phyloP scores from a whole-genome alignment of 2,888 invertebrate species.

The Plemyria rubiginata region DNA sequence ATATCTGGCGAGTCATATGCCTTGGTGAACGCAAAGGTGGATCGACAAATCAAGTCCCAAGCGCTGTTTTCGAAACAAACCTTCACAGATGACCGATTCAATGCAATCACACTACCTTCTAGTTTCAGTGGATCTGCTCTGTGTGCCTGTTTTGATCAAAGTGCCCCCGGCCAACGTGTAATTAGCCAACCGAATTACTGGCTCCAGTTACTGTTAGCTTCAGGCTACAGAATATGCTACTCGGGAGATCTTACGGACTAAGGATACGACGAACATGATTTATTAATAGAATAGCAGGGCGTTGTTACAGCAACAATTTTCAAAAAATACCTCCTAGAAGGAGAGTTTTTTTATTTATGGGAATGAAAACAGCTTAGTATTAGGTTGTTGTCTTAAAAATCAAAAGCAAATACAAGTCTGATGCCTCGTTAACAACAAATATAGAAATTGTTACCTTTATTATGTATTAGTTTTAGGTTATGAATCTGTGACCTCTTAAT shows the following conservation, averaged over 20 bases:
- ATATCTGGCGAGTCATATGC: too few species aligned
- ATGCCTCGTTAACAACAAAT: too few species aligned
- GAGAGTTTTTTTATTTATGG: too few species aligned
- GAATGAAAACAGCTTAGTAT: too few species aligned
- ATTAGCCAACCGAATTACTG: slow-evolving; percentile 45
- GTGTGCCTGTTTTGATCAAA: slow-evolving; percentile 36
- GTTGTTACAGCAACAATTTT: neutral
- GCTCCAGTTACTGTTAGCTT: slow-evolving; percentile 32
- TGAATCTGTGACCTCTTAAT: too few species aligned
- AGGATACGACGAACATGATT: neutral
- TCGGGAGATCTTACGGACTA: neutral
- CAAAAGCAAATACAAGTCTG: too few species aligned
- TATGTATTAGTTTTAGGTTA: too few species aligned
- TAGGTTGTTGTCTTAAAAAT: too few species aligned
- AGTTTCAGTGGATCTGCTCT: slow-evolving; percentile 10
- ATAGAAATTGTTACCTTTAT: too few species aligned
- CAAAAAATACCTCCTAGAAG: neutral
- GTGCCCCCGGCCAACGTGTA: slow-evolving; percentile 36
- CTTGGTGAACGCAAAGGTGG: neutral
- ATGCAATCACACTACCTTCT: slow-evolving; percentile 12
- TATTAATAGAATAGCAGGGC: neutral
- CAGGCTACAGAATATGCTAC: slow-evolving; percentile 25
- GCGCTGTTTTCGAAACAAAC: slow-evolving; percentile 8
- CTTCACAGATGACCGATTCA: slow-evolving; percentile 1
- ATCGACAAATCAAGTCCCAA: slow-evolving; percentile 2